Percentiles rank a stretch among this genome's conserved stretches.
phyloP scores from a whole-genome alignment of 2,113 vertebrate species.

The Toxostoma redivivum region DNA sequence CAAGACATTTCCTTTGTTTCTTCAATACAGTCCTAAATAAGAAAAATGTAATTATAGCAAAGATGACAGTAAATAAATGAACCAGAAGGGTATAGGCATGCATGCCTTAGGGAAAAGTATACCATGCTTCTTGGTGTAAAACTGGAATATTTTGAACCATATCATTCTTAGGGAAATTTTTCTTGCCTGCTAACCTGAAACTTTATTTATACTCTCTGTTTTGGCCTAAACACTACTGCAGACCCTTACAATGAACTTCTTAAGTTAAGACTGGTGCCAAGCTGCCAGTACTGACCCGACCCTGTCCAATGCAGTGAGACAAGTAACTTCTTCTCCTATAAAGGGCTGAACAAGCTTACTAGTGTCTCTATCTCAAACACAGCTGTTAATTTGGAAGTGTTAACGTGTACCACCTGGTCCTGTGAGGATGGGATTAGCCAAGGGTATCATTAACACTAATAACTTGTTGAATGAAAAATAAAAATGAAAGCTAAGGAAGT shows the following conservation, averaged over 20 bases:
- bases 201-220: neutral
- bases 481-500: slow-evolving; percentile 29
- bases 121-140: neutral
- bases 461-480: slow-evolving; percentile 25
- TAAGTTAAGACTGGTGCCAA: neutral
- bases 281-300: neutral
- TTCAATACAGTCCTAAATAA: neutral
- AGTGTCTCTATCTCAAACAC: neutral
- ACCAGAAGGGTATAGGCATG: neutral
- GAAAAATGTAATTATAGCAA: neutral
- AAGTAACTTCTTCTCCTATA: neutral
- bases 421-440: slow-evolving; percentile 20
- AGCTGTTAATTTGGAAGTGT: slow-evolving; percentile 33
- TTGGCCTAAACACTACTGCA: neutral
- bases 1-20: neutral
- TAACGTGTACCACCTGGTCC: slow-evolving; percentile 17
- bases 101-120: neutral
- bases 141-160: neutral
- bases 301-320: neutral
- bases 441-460: slow-evolving; percentile 14
- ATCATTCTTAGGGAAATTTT: neutral
- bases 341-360: neutral
- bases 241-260: neutral
- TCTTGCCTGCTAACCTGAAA: neutral
- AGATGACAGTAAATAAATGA: neutral